Evolutionary conservation across 2,113 vertebrate genomes (phyloP).

Genomic region (Pyrgilauda ruficollis): DNA sequence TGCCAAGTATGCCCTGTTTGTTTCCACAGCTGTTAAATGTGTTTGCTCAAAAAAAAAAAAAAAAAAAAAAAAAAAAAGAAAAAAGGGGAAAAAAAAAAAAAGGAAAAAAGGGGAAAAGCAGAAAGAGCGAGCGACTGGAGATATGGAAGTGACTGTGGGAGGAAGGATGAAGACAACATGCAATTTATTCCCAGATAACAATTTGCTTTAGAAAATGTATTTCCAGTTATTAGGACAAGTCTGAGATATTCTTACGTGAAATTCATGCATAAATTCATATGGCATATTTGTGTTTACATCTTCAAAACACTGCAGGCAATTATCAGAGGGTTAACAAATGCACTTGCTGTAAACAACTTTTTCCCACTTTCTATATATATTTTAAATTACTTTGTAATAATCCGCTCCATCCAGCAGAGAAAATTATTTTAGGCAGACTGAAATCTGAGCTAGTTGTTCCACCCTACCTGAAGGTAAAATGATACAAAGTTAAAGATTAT

Average conservation of each 20-base stretch:
- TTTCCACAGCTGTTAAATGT: slow-evolving; percentile 76
- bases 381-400: slow-evolving; percentile 43
- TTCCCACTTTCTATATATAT: not conserved
- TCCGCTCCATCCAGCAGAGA: slow-evolving; percentile 4
- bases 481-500: not conserved
- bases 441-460: not conserved
- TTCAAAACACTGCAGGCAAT: slow-evolving; percentile 51
- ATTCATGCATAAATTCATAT: slow-evolving; percentile 37
- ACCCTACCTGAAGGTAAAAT: not conserved
- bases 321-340: slow-evolving; percentile 48
- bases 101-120: not conserved
- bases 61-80: not conserved
- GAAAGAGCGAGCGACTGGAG: slow-evolving; percentile 20
- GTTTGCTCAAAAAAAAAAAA: slow-evolving; percentile 41
- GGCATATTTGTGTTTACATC: slow-evolving; percentile 19
- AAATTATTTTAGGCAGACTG: slow-evolving; percentile 15
- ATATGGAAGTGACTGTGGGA: slow-evolving; percentile 12
- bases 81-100: too few relatives aligned
- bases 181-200: slow-evolving; percentile 55
- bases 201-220: slow-evolving; percentile 57
- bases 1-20: slow-evolving; percentile 76
- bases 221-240: slow-evolving; percentile 51
- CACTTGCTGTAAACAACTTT: slow-evolving; percentile 40
- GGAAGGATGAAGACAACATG: slow-evolving; percentile 36
- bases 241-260: slow-evolving; percentile 7